phyloP scores from a whole-genome alignment of 92 coral and sea anemone species.

The Palythoa caribaeorum region DNA sequence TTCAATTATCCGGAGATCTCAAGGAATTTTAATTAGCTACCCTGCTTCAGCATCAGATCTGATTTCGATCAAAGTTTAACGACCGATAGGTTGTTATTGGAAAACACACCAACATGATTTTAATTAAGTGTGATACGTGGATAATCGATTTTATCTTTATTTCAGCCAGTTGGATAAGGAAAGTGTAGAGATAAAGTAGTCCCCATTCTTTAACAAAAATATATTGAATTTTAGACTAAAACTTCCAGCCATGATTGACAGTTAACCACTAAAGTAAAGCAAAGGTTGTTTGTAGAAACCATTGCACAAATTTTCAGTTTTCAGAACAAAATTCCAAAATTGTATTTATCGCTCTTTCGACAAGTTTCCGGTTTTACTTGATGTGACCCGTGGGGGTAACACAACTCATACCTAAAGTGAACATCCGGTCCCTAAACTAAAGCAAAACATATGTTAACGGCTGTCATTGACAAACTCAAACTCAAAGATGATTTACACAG shows the following conservation, averaged over 20 bases:
- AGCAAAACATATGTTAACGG: neutral
- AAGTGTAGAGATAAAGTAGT: neutral
- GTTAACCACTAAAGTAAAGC: neutral
- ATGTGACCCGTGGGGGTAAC: neutral
- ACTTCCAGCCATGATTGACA: neutral
- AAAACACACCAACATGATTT: neutral
- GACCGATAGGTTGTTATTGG: neutral
- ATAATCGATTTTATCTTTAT: neutral
- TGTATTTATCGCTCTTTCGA: neutral
- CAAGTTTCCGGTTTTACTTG: neutral
- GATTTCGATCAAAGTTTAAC: neutral
- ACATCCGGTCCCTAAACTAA: neutral
- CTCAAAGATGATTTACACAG: neutral
- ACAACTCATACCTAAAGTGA: neutral
- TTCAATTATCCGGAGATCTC: no score
- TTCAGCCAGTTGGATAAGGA: neutral
- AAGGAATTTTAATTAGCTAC: no score
- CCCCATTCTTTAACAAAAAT: neutral
- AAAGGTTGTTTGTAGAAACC: neutral
- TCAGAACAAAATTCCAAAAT: neutral
- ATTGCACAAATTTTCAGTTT: neutral
- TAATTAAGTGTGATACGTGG: conserved; percentile 5
- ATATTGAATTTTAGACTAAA: neutral
- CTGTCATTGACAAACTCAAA: neutral
- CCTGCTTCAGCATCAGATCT: neutral